Conservation (phyloP, 2,888 invertebrate genomes). For the Drosophila emarginata region DNA sequence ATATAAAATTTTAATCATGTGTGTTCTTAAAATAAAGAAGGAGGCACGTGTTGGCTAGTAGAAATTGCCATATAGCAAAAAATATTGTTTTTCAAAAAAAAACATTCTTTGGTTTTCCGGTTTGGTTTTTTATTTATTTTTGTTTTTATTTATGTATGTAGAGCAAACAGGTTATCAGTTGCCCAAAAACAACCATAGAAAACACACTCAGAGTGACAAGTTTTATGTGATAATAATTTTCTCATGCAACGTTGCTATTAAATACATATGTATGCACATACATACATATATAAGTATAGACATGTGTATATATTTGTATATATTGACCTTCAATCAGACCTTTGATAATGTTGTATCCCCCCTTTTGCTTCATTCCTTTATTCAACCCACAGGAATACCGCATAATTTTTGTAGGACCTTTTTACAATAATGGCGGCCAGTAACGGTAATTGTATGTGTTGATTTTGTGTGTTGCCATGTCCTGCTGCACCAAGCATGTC, state of each 20-base stretch:
- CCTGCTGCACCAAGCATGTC: conserved; percentile 10
- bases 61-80: conserved; percentile 25
- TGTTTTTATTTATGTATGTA: conserved; percentile 10
- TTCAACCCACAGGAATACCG: conserved; percentile 59
- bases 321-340: conserved; percentile 47
- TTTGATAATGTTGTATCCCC: conserved; percentile 1
- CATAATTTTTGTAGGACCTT: conserved; percentile 51
- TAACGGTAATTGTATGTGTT: conserved; percentile 69
- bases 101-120: conserved; percentile 28
- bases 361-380: neutral
- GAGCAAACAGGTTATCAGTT: conserved; percentile 65
- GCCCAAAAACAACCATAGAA: conserved; percentile 37
- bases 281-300: neutral
- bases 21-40: conserved; percentile 57
- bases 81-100: conserved; percentile 16
- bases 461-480: conserved; percentile 21
- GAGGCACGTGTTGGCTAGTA: conserved; percentile 56
- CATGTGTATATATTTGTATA: neutral
- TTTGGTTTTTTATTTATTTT: conserved; percentile 24
- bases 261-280: neutral
- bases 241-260: conserved; percentile 36
- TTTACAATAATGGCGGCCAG: conserved; percentile 58
- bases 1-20: conserved; percentile 44
- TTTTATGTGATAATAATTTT: conserved; percentile 57
- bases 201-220: conserved; percentile 38